phyloP scores from a whole-genome alignment of 2,113 vertebrate species.

The Myiopsitta monachus region DNA sequence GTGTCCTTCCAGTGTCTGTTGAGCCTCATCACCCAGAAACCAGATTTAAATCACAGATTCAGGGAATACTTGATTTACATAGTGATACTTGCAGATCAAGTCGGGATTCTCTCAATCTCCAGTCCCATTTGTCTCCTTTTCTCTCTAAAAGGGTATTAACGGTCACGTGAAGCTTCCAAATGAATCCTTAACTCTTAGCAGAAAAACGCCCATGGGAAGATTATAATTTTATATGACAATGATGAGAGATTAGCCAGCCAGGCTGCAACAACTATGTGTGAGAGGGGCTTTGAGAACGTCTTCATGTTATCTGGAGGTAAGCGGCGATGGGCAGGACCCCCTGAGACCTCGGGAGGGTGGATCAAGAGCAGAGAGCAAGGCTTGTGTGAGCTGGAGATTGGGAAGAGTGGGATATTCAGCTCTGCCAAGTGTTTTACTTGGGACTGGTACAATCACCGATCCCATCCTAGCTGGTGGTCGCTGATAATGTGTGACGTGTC shows the following conservation, averaged over 20 bases:
- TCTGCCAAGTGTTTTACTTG: accelerated
- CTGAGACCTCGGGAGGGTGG: accelerated
- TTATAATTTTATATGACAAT: conserved; percentile 93
- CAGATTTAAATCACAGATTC: not conserved
- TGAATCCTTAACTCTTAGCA: conserved; percentile 71
- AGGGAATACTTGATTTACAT: not conserved
- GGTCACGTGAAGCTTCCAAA: accelerated
- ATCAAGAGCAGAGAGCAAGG: not conserved
- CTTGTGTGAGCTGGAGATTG: not conserved
- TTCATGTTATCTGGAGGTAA: conserved; percentile 95
- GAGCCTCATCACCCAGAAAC: not conserved
- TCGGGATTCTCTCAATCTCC: accelerated
- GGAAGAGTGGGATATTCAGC: not conserved
- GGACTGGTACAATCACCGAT: accelerated
- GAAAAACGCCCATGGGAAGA: conserved; percentile 91
- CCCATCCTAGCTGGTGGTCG: not conserved
- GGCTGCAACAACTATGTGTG: conserved; percentile 90
- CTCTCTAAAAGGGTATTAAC: accelerated
- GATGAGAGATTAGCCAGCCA: conserved; percentile 91
- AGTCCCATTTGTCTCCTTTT: accelerated
- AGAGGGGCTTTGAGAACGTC: conserved; percentile 93
- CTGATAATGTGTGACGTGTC: not conserved
- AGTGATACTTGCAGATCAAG: no score
- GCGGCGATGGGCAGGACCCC: not conserved
- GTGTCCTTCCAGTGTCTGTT: not conserved